phyloP scores from a whole-genome alignment of 2,797 vertebrate species.

The Pantherophis alleghaniensis region DNA sequence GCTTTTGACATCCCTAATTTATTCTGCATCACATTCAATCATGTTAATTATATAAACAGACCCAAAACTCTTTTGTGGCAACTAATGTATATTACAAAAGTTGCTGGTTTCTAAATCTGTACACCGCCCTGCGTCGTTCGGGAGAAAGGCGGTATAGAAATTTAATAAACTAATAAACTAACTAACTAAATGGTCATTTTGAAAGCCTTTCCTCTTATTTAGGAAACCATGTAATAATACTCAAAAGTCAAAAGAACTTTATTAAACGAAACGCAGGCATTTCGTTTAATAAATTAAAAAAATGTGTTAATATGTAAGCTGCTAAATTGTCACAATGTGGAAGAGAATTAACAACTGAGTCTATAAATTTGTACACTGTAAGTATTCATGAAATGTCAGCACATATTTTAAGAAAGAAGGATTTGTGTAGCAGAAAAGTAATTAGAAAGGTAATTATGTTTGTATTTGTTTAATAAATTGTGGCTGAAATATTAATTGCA shows the following conservation, averaged over 20 bases:
- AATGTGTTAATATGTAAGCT: constrained; percentile 16
- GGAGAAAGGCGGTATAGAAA: too few species aligned
- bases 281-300: neutral
- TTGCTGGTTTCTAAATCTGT: neutral
- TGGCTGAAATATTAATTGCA: constrained; percentile 61
- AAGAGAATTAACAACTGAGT: constrained; percentile 35
- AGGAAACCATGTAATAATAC: neutral
- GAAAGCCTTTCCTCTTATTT: neutral
- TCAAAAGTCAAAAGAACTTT: neutral
- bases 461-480: constrained; percentile 56
- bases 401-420: constrained; percentile 48
- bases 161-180: too few species aligned
- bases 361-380: constrained; percentile 28
- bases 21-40: neutral
- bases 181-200: neutral
- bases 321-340: constrained; percentile 22
- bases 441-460: constrained; percentile 48
- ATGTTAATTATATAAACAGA: neutral
- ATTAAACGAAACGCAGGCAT: neutral
- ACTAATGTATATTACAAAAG: neutral
- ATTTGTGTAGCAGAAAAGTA: constrained; percentile 22
- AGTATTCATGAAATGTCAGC: constrained; percentile 31
- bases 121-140: too few species aligned
- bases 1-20: neutral
- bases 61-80: neutral